phyloP scores from a whole-genome alignment of 2,113 vertebrate genomes.

The Meriones unguiculatus region DNA sequence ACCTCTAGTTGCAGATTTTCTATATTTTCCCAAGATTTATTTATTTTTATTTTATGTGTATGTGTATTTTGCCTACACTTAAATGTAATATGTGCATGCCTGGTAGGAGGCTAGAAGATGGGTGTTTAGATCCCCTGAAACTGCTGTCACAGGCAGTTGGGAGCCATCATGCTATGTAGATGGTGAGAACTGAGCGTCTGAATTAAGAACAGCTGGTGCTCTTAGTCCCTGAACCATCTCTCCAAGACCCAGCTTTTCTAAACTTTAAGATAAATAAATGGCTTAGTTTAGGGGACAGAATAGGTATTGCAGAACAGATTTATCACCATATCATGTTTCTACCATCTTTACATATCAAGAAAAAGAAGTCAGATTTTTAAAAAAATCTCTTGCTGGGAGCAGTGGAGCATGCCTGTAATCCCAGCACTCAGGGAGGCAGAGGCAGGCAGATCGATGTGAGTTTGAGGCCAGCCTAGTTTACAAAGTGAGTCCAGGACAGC shows the following conservation, averaged over 20 bases:
- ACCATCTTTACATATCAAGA: background rate
- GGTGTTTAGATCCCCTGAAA: background rate
- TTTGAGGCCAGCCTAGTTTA: too few species aligned
- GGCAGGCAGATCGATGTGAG: too few species aligned
- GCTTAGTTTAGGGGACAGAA: background rate
- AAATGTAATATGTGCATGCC: background rate
- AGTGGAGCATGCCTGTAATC: too few species aligned
- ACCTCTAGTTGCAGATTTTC: background rate
- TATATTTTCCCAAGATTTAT: background rate
- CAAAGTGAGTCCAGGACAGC: too few species aligned
- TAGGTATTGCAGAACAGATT: background rate
- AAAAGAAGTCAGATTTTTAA: conserved; percentile 10
- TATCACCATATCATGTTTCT: background rate
- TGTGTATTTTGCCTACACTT: background rate
- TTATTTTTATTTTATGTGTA: background rate
- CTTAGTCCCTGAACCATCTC: background rate
- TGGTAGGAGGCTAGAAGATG: background rate
- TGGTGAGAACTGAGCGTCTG: background rate
- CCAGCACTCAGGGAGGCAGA: too few species aligned
- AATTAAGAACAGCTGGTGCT: background rate
- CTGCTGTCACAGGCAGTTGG: background rate
- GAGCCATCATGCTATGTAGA: background rate
- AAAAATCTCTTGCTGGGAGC: too few species aligned
- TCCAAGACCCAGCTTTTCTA: background rate
- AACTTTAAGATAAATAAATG: conserved; percentile 12